Evolutionary conservation across 2,888 invertebrate genomes (phyloP).

Genomic region (Lycocerus yunnanus): DNA sequence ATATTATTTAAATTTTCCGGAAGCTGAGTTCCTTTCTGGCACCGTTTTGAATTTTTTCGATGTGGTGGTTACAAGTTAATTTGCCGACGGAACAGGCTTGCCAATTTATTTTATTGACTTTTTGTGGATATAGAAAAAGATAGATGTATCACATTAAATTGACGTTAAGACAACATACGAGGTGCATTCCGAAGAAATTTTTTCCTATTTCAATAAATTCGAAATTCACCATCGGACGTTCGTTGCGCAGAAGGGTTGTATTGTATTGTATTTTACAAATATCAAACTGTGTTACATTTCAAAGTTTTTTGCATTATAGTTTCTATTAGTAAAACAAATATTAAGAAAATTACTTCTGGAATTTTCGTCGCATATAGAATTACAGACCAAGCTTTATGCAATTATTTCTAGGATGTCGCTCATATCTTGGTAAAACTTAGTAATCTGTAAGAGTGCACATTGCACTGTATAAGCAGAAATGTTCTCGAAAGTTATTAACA

Average conservation of each 20-base stretch:
- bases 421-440: not conserved
- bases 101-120: not conserved
- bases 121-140: not conserved
- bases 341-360: no score
- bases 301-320: no score
- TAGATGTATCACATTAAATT: not conserved
- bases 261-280: no score
- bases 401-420: not conserved
- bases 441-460: not conserved
- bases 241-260: no score
- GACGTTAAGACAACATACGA: not conserved
- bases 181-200: no score
- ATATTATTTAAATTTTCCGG: not conserved
- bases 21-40: not conserved
- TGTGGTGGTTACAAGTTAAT: not conserved
- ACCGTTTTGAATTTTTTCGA: not conserved
- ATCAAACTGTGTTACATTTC: no score
- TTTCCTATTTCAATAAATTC: no score
- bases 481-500: not conserved
- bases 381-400: no score
- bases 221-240: no score
- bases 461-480: not conserved
- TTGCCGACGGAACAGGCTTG: not conserved
- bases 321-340: no score
- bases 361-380: no score